Base-by-base conservation (phyloP, 2,113 vertebrate species). In the Uria aalge region DNA sequence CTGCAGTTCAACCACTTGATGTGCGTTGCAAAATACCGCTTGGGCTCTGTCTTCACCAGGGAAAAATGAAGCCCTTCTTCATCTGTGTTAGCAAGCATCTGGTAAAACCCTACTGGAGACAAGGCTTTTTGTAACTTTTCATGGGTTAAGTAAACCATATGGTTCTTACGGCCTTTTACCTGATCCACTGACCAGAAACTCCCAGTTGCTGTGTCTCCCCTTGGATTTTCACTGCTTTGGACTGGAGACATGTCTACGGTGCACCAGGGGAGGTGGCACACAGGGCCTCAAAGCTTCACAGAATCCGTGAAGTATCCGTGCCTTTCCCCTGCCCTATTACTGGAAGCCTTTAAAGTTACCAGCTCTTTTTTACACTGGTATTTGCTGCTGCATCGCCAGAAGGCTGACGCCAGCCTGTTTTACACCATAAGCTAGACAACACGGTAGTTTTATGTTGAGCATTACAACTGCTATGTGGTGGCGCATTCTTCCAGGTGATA, bases 201-300 rank as follows among this genome's bases (percentile, higher is more conserved):
- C 59, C 10, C 64, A 34, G 47, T 27, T 45, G 43, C 43, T 47
- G n/a, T 3, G 1, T 60, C 55, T 86, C 32, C 63, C 16, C 32
- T 50, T 71, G 41, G 22, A 18, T 88, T 75, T 64, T 48, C 24
- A 32, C 59, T 55, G 53, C 38, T 41, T 85, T 45, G 68, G 56
- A n/a, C 32, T n/a, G 63, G 12, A 57, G 45, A 17, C 1, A 1
- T 1, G 5, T 10, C 55, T 41, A 15, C 19, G 23, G 59, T 0
- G 0, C 30, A 15, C 17, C 55, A 47, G 8, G 27, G 34, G 48
- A 92, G n/a, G 24, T 27, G 40, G 59, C 2, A 4, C 29, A 34
- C 26, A 43, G n/a, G 6, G 26, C 26, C 26, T 47, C 63, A 45
- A n/a, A 72, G 29, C 55, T 43, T 22, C 36, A 55, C 15, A 50